Percentiles rank a stretch among this genome's conserved stretches.
phyloP scores from a whole-genome alignment of 1,140 invertebrate genomes.

The Hypothenemus hampei region DNA sequence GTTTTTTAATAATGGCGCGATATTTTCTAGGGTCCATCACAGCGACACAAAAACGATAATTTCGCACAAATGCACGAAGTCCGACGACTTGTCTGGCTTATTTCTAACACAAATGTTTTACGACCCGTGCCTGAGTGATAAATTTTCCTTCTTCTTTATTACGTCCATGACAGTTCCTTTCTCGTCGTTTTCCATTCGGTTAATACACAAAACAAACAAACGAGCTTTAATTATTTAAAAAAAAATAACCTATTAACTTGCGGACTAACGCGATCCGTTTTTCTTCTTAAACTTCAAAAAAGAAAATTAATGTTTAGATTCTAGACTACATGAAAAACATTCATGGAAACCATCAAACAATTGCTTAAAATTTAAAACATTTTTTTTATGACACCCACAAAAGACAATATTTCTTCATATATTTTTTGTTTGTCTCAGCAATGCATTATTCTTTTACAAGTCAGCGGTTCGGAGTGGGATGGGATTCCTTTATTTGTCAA shows the following conservation, averaged over 20 bases:
- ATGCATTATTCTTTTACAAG: slow-evolving; percentile 10
- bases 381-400: too few species aligned
- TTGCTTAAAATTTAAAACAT: too few species aligned
- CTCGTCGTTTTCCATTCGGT: slow-evolving; percentile 6
- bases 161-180: slow-evolving; percentile 21
- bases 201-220: slow-evolving; percentile 23
- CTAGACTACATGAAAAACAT: too few species aligned
- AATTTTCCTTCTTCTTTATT: slow-evolving; percentile 28
- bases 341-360: too few species aligned
- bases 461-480: slow-evolving; percentile 12
- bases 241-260: slow-evolving; percentile 12
- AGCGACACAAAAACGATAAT: slow-evolving; percentile 26
- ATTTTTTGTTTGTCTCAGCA: slow-evolving; percentile 18
- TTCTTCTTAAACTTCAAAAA: too few species aligned
- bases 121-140: slow-evolving; percentile 21
- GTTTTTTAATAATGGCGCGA: slow-evolving; percentile 13
- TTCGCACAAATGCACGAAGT: slow-evolving; percentile 21
- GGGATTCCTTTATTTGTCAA: slow-evolving; percentile 21
- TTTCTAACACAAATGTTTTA: slow-evolving; percentile 31
- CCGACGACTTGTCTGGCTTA: slow-evolving; percentile 27
- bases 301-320: too few species aligned
- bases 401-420: slow-evolving; percentile 10
- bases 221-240: slow-evolving; percentile 19
- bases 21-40: slow-evolving; percentile 12
- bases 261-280: not conserved